Conservation (phyloP, 2,113 vertebrate genomes). For the Melanerpes aurifrons region DNA sequence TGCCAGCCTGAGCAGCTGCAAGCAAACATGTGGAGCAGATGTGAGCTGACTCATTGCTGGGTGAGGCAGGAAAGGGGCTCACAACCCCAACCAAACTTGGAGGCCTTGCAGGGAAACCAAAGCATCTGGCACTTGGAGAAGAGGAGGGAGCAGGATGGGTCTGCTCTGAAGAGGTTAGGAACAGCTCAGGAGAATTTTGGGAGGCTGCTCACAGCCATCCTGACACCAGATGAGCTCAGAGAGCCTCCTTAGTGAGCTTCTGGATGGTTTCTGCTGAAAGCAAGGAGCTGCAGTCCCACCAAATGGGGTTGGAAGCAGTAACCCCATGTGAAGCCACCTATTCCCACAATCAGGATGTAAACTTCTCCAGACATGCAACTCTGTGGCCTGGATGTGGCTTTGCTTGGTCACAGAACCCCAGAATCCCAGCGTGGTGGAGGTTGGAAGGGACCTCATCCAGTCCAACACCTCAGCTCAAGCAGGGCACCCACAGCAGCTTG, state of each 20-base stretch:
- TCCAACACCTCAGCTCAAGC: no score
- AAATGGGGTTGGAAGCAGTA: background rate
- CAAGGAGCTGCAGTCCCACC: background rate
- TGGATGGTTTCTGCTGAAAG: background rate
- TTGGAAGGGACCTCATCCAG: no score
- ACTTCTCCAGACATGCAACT: fast-evolving
- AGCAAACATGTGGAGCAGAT: conserved; percentile 31
- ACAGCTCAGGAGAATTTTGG: background rate
- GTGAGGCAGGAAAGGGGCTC: conserved; percentile 59
- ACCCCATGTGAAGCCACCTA: background rate
- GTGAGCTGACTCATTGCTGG: conserved; percentile 41
- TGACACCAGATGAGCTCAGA: background rate
- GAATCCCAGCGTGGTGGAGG: no score
- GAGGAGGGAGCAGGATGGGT: background rate
- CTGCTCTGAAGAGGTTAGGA: background rate
- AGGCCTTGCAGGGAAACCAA: background rate
- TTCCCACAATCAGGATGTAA: fast-evolving
- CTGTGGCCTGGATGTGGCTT: background rate
- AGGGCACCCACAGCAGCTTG: no score
- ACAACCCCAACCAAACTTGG: background rate
- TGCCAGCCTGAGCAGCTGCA: conserved; percentile 23
- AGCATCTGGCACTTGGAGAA: background rate
- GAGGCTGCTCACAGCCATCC: background rate
- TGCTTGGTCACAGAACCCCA: no score
- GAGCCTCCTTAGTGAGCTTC: background rate